phyloP scores from a whole-genome alignment of 2,113 vertebrate genomes.

The Saguinus imperator region DNA sequence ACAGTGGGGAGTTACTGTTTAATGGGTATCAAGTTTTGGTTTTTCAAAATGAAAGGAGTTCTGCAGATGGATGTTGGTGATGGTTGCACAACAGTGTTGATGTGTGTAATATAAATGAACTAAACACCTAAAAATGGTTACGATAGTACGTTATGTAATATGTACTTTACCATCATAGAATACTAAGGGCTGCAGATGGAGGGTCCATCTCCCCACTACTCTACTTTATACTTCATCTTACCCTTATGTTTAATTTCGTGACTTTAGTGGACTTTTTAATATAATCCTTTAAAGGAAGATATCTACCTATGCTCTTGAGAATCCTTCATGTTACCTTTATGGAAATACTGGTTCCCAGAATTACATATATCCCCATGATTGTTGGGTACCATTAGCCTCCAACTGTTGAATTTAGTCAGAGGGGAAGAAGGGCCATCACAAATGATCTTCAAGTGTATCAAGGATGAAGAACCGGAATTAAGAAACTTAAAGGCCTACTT shows the following conservation, averaged over 20 bases:
- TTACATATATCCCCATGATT: background rate
- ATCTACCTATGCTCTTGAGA: background rate
- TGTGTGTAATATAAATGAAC: background rate
- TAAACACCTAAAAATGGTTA: background rate
- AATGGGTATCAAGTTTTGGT: background rate
- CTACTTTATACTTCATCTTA: background rate
- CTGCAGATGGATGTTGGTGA: background rate
- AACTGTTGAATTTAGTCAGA: background rate
- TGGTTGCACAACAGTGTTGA: background rate
- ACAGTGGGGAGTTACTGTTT: background rate
- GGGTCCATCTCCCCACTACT: background rate
- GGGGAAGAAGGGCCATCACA: background rate
- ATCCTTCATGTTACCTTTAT: background rate
- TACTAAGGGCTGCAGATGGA: background rate
- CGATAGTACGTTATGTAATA: background rate
- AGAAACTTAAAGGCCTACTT: background rate
- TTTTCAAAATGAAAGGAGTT: background rate
- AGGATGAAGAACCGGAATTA: background rate
- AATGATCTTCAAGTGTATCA: background rate
- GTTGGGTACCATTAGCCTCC: background rate
- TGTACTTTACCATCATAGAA: background rate
- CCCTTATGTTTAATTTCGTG: background rate
- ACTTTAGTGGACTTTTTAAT: background rate
- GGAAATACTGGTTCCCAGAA: background rate
- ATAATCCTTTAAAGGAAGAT: background rate